These are phyloP conservation scores for Ophioninae sp. DNA, from an alignment of 2,888 invertebrate species.

Conservation along the genomic window DNA sequence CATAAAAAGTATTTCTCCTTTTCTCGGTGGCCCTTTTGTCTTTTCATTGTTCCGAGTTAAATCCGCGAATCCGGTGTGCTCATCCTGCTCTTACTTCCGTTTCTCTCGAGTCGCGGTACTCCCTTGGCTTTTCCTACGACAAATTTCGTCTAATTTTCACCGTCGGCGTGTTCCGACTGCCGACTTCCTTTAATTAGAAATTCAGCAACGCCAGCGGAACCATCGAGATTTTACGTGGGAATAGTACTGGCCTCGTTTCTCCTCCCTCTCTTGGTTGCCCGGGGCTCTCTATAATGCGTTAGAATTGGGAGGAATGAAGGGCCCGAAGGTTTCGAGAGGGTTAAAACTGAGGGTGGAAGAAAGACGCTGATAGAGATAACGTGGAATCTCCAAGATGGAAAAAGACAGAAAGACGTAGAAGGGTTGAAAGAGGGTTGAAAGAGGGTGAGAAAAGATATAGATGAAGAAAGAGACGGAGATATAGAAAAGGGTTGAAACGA, in stretches of 20 bases:
- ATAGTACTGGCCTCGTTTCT: slow-evolving; percentile 36
- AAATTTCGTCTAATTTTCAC: slow-evolving; percentile 77
- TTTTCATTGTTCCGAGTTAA: slow-evolving; percentile 17
- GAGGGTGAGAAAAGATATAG: neutral
- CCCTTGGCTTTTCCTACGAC: slow-evolving; percentile 69
- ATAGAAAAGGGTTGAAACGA: slow-evolving; percentile 24
- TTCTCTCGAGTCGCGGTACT: neutral
- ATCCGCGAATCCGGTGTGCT: slow-evolving; percentile 11
- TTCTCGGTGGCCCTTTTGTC: slow-evolving; percentile 3
- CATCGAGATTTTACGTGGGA: slow-evolving; percentile 71
- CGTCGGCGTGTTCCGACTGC: slow-evolving; percentile 67
- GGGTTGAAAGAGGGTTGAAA: neutral
- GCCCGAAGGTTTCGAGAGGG: neutral
- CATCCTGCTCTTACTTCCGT: neutral
- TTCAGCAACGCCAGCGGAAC: slow-evolving; percentile 63
- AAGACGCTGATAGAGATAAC: neutral
- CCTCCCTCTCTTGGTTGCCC: neutral
- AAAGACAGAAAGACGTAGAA: neutral
- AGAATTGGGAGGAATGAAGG: neutral
- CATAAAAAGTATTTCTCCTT: slow-evolving; percentile 7
- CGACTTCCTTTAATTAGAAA: slow-evolving; percentile 77
- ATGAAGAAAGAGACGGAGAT: neutral
- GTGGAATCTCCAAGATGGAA: too few species aligned
- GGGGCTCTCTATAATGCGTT: slow-evolving; percentile 17
- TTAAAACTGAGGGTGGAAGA: neutral